These are phyloP conservation scores for Sus cebifrons DNA, from an alignment of 2,797 vertebrate species.

Conservation along the genomic window DNA sequence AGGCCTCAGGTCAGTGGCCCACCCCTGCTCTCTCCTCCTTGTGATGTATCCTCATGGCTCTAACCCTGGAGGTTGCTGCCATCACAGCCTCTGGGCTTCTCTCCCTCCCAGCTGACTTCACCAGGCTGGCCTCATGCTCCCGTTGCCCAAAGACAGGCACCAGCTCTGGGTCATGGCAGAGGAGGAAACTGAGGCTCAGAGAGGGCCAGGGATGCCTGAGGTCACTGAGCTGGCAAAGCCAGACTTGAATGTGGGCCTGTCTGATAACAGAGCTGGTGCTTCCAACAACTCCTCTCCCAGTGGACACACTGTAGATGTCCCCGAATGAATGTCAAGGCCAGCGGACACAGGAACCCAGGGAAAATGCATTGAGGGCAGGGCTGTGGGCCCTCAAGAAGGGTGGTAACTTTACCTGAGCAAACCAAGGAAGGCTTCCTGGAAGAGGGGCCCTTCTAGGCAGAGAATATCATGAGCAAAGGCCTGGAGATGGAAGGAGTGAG, in stretches of 20 bases:
- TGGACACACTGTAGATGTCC: background rate
- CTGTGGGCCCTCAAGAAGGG: background rate
- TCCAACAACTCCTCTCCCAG: background rate
- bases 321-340: background rate
- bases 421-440: conserved; percentile 15
- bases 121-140: background rate
- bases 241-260: background rate
- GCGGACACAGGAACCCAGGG: background rate
- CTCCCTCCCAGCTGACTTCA: background rate
- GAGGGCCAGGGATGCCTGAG: background rate
- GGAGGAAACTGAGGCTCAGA: background rate
- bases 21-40: no score
- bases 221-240: background rate
- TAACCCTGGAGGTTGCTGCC: background rate
- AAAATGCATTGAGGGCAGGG: background rate
- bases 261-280: background rate
- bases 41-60: background rate
- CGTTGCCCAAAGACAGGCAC: background rate
- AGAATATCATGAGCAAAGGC: background rate
- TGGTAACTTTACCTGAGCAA: background rate
- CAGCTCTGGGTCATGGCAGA: background rate
- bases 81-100: background rate
- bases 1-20: no score
- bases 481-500: background rate
- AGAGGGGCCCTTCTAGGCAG: background rate